Conservation (phyloP, 2,797 vertebrate genomes). For the Corythornis leucogaster region DNA sequence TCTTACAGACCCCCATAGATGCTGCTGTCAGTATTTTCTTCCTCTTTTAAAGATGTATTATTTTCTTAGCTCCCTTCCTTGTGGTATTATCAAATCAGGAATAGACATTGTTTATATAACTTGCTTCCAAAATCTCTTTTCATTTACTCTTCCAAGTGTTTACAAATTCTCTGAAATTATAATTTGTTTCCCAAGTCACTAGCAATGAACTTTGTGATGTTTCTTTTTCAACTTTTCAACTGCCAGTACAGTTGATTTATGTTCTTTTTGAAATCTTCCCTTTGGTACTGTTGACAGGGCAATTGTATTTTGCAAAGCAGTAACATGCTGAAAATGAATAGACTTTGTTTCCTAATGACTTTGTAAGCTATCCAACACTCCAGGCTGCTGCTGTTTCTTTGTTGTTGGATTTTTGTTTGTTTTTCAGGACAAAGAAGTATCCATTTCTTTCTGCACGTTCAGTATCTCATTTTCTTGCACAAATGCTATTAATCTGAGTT, state of each 20-base stretch:
- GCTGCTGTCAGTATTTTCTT: slow-evolving; percentile 50
- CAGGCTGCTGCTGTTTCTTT: background rate
- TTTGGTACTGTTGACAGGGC: background rate
- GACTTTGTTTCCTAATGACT: slow-evolving; percentile 24
- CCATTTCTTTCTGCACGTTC: background rate
- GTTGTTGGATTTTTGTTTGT: background rate
- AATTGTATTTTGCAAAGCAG: slow-evolving; percentile 45
- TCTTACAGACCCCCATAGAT: background rate
- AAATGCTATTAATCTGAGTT: background rate
- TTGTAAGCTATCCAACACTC: background rate
- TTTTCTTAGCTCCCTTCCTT: background rate
- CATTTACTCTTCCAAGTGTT: slow-evolving; percentile 63
- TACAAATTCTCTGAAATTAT: slow-evolving; percentile 53
- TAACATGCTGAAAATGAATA: slow-evolving; percentile 56
- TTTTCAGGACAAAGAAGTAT: background rate
- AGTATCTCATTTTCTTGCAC: background rate
- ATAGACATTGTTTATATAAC: slow-evolving; percentile 51
- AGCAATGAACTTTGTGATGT: slow-evolving; percentile 21
- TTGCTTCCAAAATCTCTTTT: slow-evolving; percentile 60
- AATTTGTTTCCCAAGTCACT: slow-evolving; percentile 59
- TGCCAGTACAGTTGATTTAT: slow-evolving; percentile 58
- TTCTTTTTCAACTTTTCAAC: slow-evolving; percentile 56
- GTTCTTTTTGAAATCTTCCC: slow-evolving; percentile 4
- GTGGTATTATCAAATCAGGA: slow-evolving; percentile 32
- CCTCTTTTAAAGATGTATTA: background rate